Percentiles rank a stretch among this genome's conserved stretches.
These are phyloP conservation scores for Bemisia tabaci DNA, from an alignment of 1,140 invertebrate genomes.

Conservation along the genomic window DNA sequence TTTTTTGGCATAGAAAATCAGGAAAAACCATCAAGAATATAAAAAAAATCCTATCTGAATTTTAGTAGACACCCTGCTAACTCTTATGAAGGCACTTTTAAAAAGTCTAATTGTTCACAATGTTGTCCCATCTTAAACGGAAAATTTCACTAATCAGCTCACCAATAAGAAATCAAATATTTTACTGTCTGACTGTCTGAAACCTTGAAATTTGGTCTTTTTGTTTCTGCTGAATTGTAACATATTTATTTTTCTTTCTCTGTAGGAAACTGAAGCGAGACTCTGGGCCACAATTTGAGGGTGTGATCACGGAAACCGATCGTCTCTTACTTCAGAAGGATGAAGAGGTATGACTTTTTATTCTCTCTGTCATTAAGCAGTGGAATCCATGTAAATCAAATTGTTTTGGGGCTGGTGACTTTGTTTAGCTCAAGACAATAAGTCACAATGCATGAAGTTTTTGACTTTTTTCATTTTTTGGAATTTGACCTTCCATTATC, in stretches of 20 bases:
- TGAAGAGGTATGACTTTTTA: conserved; percentile 55
- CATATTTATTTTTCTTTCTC: conserved; percentile 18
- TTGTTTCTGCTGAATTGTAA: not conserved
- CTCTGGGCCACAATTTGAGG: conserved; percentile 53
- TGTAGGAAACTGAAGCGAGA: conserved; percentile 73
- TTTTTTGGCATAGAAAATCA: no score
- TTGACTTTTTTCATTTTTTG: no score
- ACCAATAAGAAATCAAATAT: no score
- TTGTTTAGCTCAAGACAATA: not conserved
- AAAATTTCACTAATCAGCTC: no score
- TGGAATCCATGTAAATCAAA: not conserved
- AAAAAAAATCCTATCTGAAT: no score
- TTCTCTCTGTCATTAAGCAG: not conserved
- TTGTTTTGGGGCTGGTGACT: not conserved
- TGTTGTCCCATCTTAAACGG: no score
- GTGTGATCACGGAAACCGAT: conserved; percentile 70
- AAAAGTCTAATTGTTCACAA: no score
- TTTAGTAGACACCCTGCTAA: no score
- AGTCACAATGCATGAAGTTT: no score
- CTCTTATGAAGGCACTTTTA: no score
- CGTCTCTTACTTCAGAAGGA: conserved; percentile 78
- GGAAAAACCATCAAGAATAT: no score
- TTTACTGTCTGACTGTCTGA: no score
- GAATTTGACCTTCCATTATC: conserved; percentile 3
- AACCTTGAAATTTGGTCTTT: not conserved